phyloP scores from a whole-genome alignment of 1,140 invertebrate species.

The Drosophila sturtevanti region DNA sequence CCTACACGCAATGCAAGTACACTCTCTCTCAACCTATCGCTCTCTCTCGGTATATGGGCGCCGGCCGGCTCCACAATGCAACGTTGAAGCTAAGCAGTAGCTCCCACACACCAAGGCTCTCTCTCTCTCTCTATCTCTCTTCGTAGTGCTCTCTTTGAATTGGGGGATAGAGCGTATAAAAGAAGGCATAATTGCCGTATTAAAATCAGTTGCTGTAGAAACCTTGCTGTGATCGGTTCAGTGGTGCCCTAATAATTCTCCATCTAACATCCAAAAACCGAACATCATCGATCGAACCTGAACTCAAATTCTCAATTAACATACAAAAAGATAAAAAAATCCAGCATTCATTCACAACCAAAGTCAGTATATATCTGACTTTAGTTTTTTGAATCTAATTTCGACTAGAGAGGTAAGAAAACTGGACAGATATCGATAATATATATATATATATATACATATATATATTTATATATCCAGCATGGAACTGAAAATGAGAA shows the following conservation, averaged over 20 bases:
- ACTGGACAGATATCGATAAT: not conserved
- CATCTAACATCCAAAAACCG: slow-evolving; percentile 12
- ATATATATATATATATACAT: no score
- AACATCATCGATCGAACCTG: slow-evolving; percentile 5
- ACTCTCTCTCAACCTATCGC: not conserved
- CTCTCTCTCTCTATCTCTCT: not conserved
- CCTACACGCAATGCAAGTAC: not conserved
- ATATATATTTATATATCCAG: not conserved
- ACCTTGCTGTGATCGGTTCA: slow-evolving; percentile 61
- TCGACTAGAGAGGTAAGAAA: not conserved
- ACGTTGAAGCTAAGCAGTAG: not conserved
- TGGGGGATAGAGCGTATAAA: slow-evolving; percentile 54
- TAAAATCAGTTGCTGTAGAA: slow-evolving; percentile 62
- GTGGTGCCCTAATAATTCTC: slow-evolving; percentile 15
- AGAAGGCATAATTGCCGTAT: slow-evolving; percentile 31
- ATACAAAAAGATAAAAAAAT: not conserved
- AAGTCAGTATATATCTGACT: not conserved
- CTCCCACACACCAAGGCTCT: not conserved
- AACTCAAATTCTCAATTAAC: slow-evolving; percentile 20
- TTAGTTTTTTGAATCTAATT: not conserved
- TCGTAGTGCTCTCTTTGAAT: not conserved
- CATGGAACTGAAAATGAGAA: not conserved
- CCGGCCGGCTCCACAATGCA: slow-evolving; percentile 2
- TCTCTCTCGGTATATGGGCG: not conserved
- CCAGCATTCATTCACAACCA: no score